Percentiles rank a stretch among this genome's conserved stretches.
phyloP scores from a whole-genome alignment of 2,797 vertebrate genomes.

The Pipistrellus nathusii region DNA sequence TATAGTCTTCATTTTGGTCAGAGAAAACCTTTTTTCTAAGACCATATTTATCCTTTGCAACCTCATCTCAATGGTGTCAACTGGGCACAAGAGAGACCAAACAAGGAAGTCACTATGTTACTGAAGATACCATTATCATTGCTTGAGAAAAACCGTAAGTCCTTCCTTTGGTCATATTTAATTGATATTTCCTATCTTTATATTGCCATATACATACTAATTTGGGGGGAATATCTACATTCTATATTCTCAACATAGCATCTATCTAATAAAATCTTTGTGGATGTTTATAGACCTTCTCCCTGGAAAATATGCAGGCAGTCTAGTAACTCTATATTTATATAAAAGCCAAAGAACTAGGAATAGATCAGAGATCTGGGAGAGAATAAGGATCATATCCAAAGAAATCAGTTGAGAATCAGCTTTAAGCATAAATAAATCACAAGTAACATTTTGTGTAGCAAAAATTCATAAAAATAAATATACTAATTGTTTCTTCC shows the following conservation, averaged over 20 bases:
- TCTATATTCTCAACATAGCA: not conserved
- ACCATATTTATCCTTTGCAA: not conserved
- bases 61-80: not conserved
- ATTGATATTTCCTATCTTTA: not conserved
- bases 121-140: not conserved
- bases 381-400: not conserved
- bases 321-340: not conserved
- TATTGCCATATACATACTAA: not conserved
- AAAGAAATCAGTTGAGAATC: slow-evolving; percentile 46
- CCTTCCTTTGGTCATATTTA: slow-evolving; percentile 2
- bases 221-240: not conserved
- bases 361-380: slow-evolving; percentile 15
- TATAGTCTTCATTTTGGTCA: slow-evolving; percentile 29
- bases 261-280: slow-evolving; percentile 26
- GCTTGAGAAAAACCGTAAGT: not conserved
- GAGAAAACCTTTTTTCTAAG: not conserved
- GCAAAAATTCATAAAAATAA: slow-evolving; percentile 49
- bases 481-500: slow-evolving; percentile 9
- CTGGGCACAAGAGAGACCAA: not conserved
- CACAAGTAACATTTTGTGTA: slow-evolving; percentile 10
- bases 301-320: slow-evolving; percentile 9
- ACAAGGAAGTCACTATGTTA: not conserved
- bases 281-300: not conserved
- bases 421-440: slow-evolving; percentile 29
- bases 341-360: slow-evolving; percentile 19